Base-by-base conservation (phyloP, 64 coral and sea anemone genomes). In the Anthopleura sola region DNA sequence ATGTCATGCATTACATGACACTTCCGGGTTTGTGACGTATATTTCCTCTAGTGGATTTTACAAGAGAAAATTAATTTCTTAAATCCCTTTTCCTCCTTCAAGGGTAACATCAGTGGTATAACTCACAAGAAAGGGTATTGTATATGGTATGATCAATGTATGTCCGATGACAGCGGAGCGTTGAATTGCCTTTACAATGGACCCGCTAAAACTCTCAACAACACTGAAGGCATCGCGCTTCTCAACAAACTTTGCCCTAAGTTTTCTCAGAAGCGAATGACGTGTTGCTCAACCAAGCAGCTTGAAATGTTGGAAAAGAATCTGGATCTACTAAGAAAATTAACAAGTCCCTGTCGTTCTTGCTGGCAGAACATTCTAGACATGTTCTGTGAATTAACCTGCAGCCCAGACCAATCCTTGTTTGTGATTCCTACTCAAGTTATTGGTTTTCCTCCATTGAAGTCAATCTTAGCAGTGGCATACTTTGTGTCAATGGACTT, bases 101-200 rank as follows among this genome's bases (percentile, higher is more conserved):
- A 68, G 62, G 62, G 24, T 29, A 10, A 68, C n/a, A 68, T 68
- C n/a, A 4, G 0, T 23, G 26, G 85, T 26, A 68, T 31, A 80
- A 46, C 84, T 62, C 93, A 94, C 80, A 88, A 85, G 51, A 87
- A 97, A 74, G 95, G 95, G 44, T 93, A 93, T 77, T 97, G 95
- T 82, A 47, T 93, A 3, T 97, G 95, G 95, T 97, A 97, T 86
- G 95, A 77, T 48, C 82, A 93, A 53, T 97, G 95, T 83, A 33
- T 78, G 19, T 60, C 53, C 36, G 19, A 14, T 36, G 82, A 55
- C 1, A 10, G 11, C 16, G 81, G 82, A 53, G 47, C 95, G 0
- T 37, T 39, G 40, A 93, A 97, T 60, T 97, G 95, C 40, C 60
- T 88, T 21, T 97, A 93, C 82, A 97, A 97, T 68, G 91, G 91